phyloP scores from a whole-genome alignment of 2,888 invertebrate genomes.

The Lapara coniferarum region DNA sequence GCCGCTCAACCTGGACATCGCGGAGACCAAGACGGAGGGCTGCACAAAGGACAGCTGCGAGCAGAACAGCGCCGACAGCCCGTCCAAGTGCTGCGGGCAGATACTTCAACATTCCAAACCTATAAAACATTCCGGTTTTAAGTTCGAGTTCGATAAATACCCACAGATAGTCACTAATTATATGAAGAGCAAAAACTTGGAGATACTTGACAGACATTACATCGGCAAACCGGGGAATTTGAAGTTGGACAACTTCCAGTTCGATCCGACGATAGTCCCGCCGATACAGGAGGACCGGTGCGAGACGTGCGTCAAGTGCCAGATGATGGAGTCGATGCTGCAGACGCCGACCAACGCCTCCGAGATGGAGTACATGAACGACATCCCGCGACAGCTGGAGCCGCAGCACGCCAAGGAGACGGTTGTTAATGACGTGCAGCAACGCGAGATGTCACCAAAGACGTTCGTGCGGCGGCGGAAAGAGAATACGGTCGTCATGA shows the following conservation, averaged over 20 bases:
- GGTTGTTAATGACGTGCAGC: slow-evolving; percentile 49
- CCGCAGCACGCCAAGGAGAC: slow-evolving; percentile 71
- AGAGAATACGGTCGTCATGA: slow-evolving; percentile 75
- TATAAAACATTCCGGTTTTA: slow-evolving; percentile 88
- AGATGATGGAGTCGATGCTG: slow-evolving; percentile 82
- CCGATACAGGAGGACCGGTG: slow-evolving; percentile 78
- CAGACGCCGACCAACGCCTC: slow-evolving; percentile 92
- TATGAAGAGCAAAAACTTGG: slow-evolving; percentile 89
- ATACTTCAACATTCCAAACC: slow-evolving; percentile 83
- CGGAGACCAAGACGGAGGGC: slow-evolving; percentile 45
- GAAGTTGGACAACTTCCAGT: slow-evolving; percentile 80
- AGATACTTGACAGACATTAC: slow-evolving; percentile 84
- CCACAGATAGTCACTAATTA: slow-evolving; percentile 89
- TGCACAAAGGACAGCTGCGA: slow-evolving; percentile 55
- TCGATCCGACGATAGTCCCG: slow-evolving; percentile 76
- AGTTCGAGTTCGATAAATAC: slow-evolving; percentile 89
- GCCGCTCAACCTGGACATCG: slow-evolving; percentile 45
- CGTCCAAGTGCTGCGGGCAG: slow-evolving; percentile 76
- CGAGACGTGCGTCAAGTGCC: slow-evolving; percentile 80
- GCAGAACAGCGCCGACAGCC: slow-evolving; percentile 56
- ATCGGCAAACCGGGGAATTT: slow-evolving; percentile 82
- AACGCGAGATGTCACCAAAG: slow-evolving; percentile 62
- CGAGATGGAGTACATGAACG: slow-evolving; percentile 84
- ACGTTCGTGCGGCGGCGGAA: slow-evolving; percentile 71
- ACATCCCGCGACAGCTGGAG: slow-evolving; percentile 68